These are phyloP conservation scores for Myotis pilosus DNA, from an alignment of 2,797 vertebrate species.

Conservation along the genomic window DNA sequence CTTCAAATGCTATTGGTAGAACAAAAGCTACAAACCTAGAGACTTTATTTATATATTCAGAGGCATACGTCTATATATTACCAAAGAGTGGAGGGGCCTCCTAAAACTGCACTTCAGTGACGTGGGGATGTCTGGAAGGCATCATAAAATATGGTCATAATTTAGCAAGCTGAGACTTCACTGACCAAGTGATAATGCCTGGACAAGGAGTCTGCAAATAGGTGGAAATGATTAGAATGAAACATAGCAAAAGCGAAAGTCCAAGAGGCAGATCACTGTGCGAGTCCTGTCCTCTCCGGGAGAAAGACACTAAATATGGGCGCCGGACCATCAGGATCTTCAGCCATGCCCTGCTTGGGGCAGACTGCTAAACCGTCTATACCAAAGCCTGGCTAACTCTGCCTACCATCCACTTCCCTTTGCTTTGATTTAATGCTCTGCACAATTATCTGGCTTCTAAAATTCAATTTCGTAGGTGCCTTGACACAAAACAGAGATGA, in stretches of 20 bases:
- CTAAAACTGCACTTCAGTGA: not conserved
- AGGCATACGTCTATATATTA: not conserved
- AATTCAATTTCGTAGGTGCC: not conserved
- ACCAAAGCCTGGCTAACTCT: not conserved
- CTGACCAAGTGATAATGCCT: not conserved
- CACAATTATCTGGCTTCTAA: not conserved
- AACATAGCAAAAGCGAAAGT: not conserved
- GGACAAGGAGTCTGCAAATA: conserved; percentile 1
- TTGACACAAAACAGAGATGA: conserved; percentile 39
- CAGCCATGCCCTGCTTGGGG: not conserved
- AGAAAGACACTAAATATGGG: not conserved
- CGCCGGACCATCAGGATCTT: not conserved
- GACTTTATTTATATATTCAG: not conserved
- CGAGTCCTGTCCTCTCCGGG: not conserved
- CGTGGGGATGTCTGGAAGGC: not conserved
- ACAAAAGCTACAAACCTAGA: conserved; percentile 13
- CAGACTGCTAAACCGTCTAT: not conserved
- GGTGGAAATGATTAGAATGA: not conserved
- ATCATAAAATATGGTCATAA: not conserved
- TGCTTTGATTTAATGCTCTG: conserved; percentile 20
- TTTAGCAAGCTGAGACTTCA: conserved; percentile 21
- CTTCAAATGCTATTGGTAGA: not conserved
- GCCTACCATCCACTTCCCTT: not conserved
- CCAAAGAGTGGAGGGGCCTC: not conserved
- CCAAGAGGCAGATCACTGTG: not conserved